phyloP scores from a whole-genome alignment of 2,888 invertebrate species.

The Lithophane semibrunnea region DNA sequence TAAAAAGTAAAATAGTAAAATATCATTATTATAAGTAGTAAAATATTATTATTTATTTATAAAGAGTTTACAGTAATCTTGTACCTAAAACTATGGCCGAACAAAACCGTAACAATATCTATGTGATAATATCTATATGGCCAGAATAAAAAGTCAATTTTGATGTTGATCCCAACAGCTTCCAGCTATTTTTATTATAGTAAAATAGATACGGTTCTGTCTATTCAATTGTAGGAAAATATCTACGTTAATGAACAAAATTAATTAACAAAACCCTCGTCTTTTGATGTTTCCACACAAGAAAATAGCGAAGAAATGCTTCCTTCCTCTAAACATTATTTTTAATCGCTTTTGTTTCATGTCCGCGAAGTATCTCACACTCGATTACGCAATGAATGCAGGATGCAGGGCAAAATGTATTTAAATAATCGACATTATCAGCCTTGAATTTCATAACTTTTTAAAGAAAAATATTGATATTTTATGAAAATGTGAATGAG shows the following conservation, averaged over 20 bases:
- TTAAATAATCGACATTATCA: not conserved
- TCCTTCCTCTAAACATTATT: conserved; percentile 30
- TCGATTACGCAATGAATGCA: conserved; percentile 35
- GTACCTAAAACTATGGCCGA: no score
- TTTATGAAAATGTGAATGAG: not conserved
- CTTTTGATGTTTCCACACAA: conserved; percentile 29
- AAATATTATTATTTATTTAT: not conserved
- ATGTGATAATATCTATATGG: no score
- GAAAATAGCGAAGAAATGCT: conserved; percentile 24
- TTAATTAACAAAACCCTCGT: not conserved
- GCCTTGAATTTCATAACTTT: not conserved
- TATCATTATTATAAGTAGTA: no score
- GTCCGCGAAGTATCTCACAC: conserved; percentile 26
- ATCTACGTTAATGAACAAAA: conserved; percentile 3
- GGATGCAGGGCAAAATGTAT: not conserved
- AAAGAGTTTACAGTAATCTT: not conserved
- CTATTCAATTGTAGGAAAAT: not conserved
- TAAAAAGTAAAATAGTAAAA: no score
- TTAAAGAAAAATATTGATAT: not conserved
- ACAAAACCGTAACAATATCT: no score
- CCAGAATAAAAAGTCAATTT: not conserved
- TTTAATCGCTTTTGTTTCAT: conserved; percentile 35
- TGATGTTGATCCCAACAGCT: not conserved
- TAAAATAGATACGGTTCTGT: not conserved
- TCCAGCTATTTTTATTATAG: no score